These are phyloP conservation scores for Jaculus jaculus DNA, from an alignment of 2,113 vertebrate genomes.

Conservation along the genomic window DNA sequence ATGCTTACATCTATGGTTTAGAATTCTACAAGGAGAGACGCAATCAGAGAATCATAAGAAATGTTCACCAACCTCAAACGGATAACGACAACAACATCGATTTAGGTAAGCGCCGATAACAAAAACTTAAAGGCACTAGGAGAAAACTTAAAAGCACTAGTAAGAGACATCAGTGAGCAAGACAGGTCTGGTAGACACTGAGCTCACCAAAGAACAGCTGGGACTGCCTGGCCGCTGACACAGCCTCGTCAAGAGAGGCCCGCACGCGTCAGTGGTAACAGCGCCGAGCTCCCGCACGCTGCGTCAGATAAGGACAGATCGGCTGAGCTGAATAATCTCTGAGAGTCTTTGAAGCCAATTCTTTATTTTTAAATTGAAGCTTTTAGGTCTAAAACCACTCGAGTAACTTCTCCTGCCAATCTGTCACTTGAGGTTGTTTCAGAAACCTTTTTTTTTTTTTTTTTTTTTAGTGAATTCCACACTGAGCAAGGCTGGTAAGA, in stretches of 20 bases:
- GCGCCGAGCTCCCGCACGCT: background rate
- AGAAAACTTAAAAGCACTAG: background rate
- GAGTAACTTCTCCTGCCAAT: background rate
- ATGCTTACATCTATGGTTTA: background rate
- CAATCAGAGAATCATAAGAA: background rate
- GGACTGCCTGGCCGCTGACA: background rate
- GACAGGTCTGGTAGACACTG: accelerated
- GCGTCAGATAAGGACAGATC: background rate
- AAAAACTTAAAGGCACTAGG: background rate
- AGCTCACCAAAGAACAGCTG: no score
- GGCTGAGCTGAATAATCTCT: accelerated
- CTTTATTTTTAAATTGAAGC: background rate
- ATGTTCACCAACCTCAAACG: background rate
- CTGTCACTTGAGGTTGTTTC: background rate
- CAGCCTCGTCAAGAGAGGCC: background rate
- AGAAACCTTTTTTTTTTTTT: background rate
- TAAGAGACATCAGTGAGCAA: background rate
- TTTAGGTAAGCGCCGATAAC: background rate
- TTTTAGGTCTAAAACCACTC: background rate
- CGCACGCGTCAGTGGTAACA: background rate
- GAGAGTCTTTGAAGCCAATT: background rate
- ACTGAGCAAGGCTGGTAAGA: background rate
- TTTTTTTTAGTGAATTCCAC: background rate
- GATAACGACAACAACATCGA: background rate
- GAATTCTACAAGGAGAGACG: background rate